Conservation (phyloP, 2,888 invertebrate genomes). For the Eilema sororculum region DNA sequence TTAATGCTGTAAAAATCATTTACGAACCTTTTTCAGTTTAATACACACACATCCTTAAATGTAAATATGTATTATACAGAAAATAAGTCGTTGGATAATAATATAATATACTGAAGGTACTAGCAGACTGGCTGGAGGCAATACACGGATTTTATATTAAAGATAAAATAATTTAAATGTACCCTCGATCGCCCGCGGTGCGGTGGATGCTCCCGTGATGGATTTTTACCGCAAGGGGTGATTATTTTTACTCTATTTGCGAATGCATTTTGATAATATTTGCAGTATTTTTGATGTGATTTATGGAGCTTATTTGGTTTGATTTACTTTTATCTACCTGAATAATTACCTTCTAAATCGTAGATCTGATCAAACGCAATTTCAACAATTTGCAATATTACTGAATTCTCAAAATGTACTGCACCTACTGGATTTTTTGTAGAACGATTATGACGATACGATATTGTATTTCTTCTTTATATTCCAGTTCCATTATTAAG, state of each 20-base stretch:
- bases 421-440: too few species aligned
- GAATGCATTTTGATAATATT: slow-evolving; percentile 14
- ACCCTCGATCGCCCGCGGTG: slow-evolving; percentile 53
- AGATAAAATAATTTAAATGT: slow-evolving; percentile 67
- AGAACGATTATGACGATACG: too few species aligned
- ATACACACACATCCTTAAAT: neutral
- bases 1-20: too few species aligned
- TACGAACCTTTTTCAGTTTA: neutral
- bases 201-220: slow-evolving; percentile 16
- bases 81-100: slow-evolving; percentile 20
- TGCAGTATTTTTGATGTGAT: neutral
- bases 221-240: slow-evolving; percentile 31
- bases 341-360: too few species aligned
- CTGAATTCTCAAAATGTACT: too few species aligned
- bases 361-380: too few species aligned
- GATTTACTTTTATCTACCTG: neutral
- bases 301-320: neutral
- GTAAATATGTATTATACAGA: slow-evolving; percentile 5
- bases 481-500: too few species aligned
- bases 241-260: slow-evolving; percentile 30
- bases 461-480: too few species aligned
- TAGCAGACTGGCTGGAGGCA: slow-evolving; percentile 49
- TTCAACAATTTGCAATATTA: too few species aligned
- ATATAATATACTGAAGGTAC: slow-evolving; percentile 20
- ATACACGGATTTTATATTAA: slow-evolving; percentile 63